Base-by-base conservation (phyloP, 2,113 vertebrate genomes). In the Oostethus manadensis region DNA sequence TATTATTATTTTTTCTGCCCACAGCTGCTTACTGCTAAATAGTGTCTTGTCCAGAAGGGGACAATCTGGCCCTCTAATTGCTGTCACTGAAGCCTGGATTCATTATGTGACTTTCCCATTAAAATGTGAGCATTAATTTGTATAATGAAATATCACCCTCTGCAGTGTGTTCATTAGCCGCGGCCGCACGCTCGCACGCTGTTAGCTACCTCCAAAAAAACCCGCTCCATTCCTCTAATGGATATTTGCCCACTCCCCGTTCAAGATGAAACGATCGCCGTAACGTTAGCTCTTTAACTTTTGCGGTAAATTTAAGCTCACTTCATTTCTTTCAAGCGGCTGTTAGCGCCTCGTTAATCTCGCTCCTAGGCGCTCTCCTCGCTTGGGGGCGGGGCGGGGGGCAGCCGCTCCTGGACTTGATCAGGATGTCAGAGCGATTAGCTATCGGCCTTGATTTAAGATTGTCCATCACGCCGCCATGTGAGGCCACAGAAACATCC, bases 51-150 rank as follows among this genome's bases (percentile, higher is more conserved):
- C 97, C 96, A 98, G 96, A 99, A 99, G 97, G 97, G 96, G 95
- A 99, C 97, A 99, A 99, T 99, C 96, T 99, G 97, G 95, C 94
- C 94, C 94, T 97, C 97, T 99, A 99, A 99, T 99, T 99, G 97
- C 97, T 98, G 97, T 98, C 97, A 98, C 94, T 94, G 96, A 96
- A 97, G 95, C 96, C 93, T 92, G 94, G 97, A 99, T 99, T 99
- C 97, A 99, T 99, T 98, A 98, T 95, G 94, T 97, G 97, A 98
- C 97, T 99, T 97, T 96, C 95, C 97, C 96, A 99, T 99, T 98
- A 99, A 98, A 98, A 98, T 97, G 97, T 97, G 97, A 99, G 97
- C 97, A 96, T 99, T 99, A 97, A 99, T 99, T 99, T 98, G 95
- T 99, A 96, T 98, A 97, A 99, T 99, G 97, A 99, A 99, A 99